Evolutionary conservation across 2,797 vertebrate species (phyloP), one percentile per base, ranked within the genome.

Genomic region (Pithecia hirsuta): DNA sequence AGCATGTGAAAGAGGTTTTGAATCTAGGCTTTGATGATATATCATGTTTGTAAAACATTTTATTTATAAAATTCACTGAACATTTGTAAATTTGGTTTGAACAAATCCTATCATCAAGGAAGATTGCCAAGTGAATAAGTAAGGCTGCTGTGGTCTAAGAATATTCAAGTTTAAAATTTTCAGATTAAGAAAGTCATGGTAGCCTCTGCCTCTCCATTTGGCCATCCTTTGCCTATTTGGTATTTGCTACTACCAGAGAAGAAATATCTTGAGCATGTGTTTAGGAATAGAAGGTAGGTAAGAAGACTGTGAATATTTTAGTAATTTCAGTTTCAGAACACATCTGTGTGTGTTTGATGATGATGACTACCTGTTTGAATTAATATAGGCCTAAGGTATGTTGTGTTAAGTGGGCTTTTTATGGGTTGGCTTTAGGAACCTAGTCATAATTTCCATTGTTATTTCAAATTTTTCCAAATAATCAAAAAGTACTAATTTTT

Each of bases 111-210:
- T 93, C 52, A 46, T 72, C 64, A 91, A 79, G 88, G 61, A 36
- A 67, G 64, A 89, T 59, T 85, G 14, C 55, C 79, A 84, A 89
- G 88, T 59, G 75, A 85, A 44, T 78, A 88, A 85, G 14, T 67
- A 75, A 79, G 52, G 24, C 22, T 94, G 28, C 22, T 92, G 7
- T 81, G 46, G 67, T 92, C 89, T 96, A 92, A 89, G 44, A 93
- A 92, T 57, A 90, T 72, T 92, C 9, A 19, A 22, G 84, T 91
- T 84, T 36, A 75, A 89, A 64, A 36, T 86, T 94, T 96, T 89
- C 39, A 88, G 24, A 79, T 97, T 93, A 95, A 79, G 44, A 84
- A 93, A 78, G 59, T 67, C 33, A 80, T 2, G 79, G 30, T 67
- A 76, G 24, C 19, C 61, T 46, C 74, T 64, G 12, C 36, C 91